A percentile compares a stretch with the other conserved stretches of the same genome.
phyloP scores from a whole-genome alignment of 2,797 vertebrate genomes.

The Bovichtus variegatus region DNA sequence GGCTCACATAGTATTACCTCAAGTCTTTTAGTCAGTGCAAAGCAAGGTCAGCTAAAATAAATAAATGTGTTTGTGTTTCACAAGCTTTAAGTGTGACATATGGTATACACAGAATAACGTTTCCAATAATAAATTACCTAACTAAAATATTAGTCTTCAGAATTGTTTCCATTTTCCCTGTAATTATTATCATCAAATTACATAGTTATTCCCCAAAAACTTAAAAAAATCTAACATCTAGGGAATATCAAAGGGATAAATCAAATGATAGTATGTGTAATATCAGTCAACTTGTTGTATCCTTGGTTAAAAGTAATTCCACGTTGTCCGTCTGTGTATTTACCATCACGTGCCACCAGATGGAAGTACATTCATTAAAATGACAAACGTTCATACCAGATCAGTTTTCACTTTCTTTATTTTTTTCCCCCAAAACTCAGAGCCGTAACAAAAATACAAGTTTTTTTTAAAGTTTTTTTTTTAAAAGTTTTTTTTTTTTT shows the following conservation, averaged over 20 bases:
- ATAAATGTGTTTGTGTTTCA: too few relatives aligned
- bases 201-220: not conserved
- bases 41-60: too few relatives aligned
- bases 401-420: slow-evolving; percentile 67
- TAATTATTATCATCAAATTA: not conserved
- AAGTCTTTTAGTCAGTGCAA: too few relatives aligned
- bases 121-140: not conserved
- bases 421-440: slow-evolving; percentile 46
- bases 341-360: slow-evolving; percentile 18
- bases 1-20: too few relatives aligned
- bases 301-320: not conserved
- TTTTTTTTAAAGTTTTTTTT: too few relatives aligned
- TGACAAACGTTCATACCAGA: slow-evolving; percentile 8
- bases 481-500: too few relatives aligned
- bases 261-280: too few relatives aligned
- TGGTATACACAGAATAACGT: too few relatives aligned
- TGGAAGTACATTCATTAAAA: slow-evolving; percentile 29
- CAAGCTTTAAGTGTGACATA: too few relatives aligned
- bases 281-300: not conserved
- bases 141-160: too few relatives aligned
- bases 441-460: slow-evolving; percentile 76
- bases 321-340: not conserved
- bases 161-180: too few relatives aligned
- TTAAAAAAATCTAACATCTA: not conserved
- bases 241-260: not conserved